Conservation (phyloP, 2,113 vertebrate genomes). For the Candoia aspera region DNA sequence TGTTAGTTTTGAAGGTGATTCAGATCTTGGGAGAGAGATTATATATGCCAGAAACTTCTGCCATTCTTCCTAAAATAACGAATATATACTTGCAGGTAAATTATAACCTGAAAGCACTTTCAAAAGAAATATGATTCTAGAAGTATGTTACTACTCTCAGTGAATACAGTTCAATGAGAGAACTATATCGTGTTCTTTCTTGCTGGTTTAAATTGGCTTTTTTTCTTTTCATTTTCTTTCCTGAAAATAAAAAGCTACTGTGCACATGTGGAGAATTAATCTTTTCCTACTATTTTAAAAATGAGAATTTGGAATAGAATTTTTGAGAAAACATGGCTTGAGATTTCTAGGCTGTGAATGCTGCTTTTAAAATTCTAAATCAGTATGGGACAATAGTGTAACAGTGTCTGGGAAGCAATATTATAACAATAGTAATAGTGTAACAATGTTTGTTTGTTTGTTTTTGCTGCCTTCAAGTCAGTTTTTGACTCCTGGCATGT, state of each 20-base stretch:
- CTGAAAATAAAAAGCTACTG: not conserved
- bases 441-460: too few species aligned
- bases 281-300: conserved; percentile 29
- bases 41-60: not conserved
- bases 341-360: conserved; percentile 50
- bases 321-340: conserved; percentile 31
- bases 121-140: not conserved
- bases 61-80: not conserved
- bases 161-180: not conserved
- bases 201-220: conserved; percentile 6
- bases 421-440: too few species aligned
- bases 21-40: not conserved
- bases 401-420: not conserved
- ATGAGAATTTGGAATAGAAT: conserved; percentile 20
- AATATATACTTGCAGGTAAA: not conserved
- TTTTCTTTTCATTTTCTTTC: not conserved
- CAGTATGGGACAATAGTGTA: conserved; percentile 53
- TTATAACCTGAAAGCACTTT: not conserved
- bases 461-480: too few species aligned
- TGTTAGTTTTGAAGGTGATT: not conserved
- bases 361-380: conserved; percentile 56
- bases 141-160: not conserved
- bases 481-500: too few species aligned
- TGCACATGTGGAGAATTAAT: not conserved
- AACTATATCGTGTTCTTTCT: not conserved